Percentiles rank a stretch among this genome's conserved stretches.
phyloP scores from a whole-genome alignment of 23 tunicate species.

The Halocynthia aurantium region DNA sequence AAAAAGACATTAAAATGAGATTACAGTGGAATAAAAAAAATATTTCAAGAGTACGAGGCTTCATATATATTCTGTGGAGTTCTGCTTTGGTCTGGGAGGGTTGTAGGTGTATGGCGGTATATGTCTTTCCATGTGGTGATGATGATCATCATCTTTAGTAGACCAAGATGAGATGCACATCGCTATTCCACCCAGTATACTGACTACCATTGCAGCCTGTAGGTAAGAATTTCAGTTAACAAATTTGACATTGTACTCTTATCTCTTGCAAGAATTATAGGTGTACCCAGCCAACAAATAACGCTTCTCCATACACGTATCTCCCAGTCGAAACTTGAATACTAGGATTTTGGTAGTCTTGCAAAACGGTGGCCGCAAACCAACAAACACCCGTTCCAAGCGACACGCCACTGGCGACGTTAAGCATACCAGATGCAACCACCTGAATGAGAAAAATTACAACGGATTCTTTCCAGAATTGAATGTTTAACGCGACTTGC shows the following conservation, averaged over 20 bases:
- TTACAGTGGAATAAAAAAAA: too few relatives aligned
- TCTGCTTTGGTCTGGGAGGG: constrained; percentile 64
- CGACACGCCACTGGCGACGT: constrained; percentile 40
- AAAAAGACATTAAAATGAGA: too few relatives aligned
- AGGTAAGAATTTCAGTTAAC: not conserved
- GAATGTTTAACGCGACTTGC: constrained; percentile 20
- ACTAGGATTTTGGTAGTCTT: constrained; percentile 58
- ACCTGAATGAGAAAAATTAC: constrained; percentile 32
- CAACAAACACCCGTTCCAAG: constrained; percentile 87
- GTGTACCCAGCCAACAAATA: constrained; percentile 88
- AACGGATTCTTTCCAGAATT: not conserved
- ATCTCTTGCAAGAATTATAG: not conserved
- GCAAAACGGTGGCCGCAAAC: constrained; percentile 81
- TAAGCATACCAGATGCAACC: constrained; percentile 40
- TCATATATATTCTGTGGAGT: constrained; percentile 75
- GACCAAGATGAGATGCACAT: constrained; percentile 73
- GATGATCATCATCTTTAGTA: constrained; percentile 37
- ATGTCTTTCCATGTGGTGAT: constrained; percentile 13
- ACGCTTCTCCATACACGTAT: constrained; percentile 88
- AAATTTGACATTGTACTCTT: not conserved
- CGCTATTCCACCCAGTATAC: constrained; percentile 43
- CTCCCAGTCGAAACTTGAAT: constrained; percentile 19
- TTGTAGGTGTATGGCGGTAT: constrained; percentile 62
- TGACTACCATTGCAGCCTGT: constrained; percentile 62
- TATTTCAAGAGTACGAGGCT: not conserved